Percentiles rank a stretch among this genome's conserved stretches.
Evolutionary conservation across 2,113 vertebrate genomes (phyloP).

Genomic region (Sceloporus undulatus): DNA sequence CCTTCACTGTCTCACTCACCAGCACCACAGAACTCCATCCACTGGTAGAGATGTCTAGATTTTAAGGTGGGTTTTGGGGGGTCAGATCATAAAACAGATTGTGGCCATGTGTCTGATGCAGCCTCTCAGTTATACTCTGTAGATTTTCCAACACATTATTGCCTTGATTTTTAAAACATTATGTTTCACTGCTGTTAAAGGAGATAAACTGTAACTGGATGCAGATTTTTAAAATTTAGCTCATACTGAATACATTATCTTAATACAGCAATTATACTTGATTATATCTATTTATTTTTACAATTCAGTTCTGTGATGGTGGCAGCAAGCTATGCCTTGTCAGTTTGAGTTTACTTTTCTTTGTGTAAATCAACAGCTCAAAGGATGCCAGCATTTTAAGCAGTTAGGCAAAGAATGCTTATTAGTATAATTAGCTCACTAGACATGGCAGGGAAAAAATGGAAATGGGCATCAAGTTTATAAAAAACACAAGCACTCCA

Average conservation of each 20-base stretch:
- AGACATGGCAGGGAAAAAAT: not conserved
- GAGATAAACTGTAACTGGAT: not conserved
- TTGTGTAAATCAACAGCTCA: not conserved
- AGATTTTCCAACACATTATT: not conserved
- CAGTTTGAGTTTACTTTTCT: constrained; percentile 25
- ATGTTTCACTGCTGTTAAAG: not conserved
- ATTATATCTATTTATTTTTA: not conserved
- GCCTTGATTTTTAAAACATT: not conserved
- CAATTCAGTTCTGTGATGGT: not conserved
- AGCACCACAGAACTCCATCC: no score
- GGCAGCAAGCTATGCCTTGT: not conserved
- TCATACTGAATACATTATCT: not conserved
- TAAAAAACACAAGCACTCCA: not conserved
- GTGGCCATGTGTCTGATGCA: not conserved
- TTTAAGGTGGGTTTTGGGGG: no score
- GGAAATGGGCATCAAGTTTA: not conserved
- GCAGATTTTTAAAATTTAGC: not conserved
- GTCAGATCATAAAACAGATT: no score
- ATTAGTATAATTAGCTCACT: constrained; percentile 2
- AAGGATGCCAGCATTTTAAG: constrained; percentile 17
- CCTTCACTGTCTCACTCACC: no score
- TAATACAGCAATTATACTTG: not conserved
- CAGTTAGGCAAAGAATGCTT: constrained; percentile 9
- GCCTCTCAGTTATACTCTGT: not conserved
- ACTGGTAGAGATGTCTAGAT: no score